These are phyloP conservation scores for Falco columbarius DNA, from an alignment of 2,797 vertebrate genomes.

Conservation along the genomic window DNA sequence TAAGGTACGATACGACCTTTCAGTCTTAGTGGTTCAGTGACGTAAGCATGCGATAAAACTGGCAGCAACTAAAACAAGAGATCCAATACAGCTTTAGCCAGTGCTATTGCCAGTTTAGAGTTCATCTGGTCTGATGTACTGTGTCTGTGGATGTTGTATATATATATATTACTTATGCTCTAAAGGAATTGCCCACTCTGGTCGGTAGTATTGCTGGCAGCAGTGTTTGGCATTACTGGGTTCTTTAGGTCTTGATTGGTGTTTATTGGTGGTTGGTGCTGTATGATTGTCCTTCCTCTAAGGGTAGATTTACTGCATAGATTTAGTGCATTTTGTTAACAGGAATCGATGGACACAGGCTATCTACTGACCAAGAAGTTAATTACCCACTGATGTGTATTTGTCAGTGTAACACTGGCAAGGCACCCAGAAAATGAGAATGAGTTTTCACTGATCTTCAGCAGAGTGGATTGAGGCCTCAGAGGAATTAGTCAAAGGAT, in stretches of 20 bases:
- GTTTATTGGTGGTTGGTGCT: not conserved
- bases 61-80: not conserved
- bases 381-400: not conserved
- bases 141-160: not conserved
- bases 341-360: not conserved
- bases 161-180: not conserved
- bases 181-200: not conserved
- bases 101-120: not conserved
- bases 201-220: not conserved
- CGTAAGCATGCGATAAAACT: not conserved
- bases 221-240: not conserved
- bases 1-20: constrained; percentile 67
- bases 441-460: not conserved
- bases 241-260: not conserved
- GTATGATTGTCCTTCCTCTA: not conserved
- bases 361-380: not conserved
- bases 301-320: not conserved
- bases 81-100: not conserved
- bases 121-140: not conserved
- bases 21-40: not conserved
- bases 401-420: constrained; percentile 1
- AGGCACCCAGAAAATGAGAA: constrained; percentile 8
- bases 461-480: not conserved
- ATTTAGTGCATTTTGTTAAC: not conserved
- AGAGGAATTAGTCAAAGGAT: not conserved